phyloP scores from a whole-genome alignment of 2,888 invertebrate species.

The Catocala fraxini region DNA sequence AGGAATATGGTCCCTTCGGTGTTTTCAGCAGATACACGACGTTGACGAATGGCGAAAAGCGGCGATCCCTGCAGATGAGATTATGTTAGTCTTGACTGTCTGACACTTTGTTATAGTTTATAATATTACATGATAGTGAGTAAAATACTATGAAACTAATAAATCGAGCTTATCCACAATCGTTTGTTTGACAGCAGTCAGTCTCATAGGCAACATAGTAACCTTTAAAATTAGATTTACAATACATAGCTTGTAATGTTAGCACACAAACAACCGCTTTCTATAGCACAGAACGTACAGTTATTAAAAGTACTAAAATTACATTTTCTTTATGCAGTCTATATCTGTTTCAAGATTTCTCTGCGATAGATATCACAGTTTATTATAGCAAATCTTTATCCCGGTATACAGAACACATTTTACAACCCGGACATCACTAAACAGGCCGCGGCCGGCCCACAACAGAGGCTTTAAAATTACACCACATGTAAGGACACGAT shows the following conservation, averaged over 20 bases:
- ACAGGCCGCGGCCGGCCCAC: constrained; percentile 38
- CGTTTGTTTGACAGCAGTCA: too few relatives aligned
- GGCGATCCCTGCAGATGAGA: constrained; percentile 89
- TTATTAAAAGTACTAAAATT: too few relatives aligned
- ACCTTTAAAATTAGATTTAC: too few relatives aligned
- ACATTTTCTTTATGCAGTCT: not conserved
- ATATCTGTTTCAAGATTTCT: not conserved
- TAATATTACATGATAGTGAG: too few relatives aligned
- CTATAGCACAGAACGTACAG: too few relatives aligned
- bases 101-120: too few relatives aligned
- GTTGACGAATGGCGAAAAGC: constrained; percentile 93
- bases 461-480: constrained; percentile 48
- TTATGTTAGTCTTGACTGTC: not conserved
- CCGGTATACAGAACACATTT: constrained; percentile 10
- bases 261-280: too few relatives aligned
- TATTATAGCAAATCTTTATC: constrained; percentile 18
- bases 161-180: too few relatives aligned
- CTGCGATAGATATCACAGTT: constrained; percentile 8
- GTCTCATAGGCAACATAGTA: too few relatives aligned
- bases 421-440: constrained; percentile 16
- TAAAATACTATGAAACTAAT: too few relatives aligned
- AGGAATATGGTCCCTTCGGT: constrained; percentile 94
- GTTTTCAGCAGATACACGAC: constrained; percentile 91
- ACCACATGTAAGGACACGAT: constrained; percentile 69
- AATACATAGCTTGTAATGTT: too few relatives aligned